Base-by-base conservation (phyloP, 2,113 vertebrate genomes). In the Passer domesticus region DNA sequence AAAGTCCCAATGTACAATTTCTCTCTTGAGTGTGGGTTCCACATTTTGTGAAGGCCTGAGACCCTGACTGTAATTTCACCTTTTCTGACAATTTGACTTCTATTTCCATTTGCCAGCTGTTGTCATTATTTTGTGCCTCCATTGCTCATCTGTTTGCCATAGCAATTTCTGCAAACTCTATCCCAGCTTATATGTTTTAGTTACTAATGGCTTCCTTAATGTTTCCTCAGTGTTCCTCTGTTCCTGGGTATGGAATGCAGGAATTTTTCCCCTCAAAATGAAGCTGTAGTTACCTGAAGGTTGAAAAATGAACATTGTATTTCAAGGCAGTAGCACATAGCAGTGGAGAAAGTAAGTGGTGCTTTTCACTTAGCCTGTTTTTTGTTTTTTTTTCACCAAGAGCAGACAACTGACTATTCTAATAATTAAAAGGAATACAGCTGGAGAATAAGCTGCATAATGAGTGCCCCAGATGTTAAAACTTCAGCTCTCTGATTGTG, bases 391-490 rank as follows among this genome's bases (percentile, higher is more conserved):
- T 41, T 86, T 67, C 27, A 92, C 49, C 37, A 69, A 73, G 6
- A 94, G n/a, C 88, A 82, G 73, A 90, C 37, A 82, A 94, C 79
- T 84, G n/a, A 89, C 88, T 82, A 64, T 86, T 90, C 76, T 69
- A 84, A 89, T 92, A 92, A 97, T 94, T 95, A 94, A 75, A 93
- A 93, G 73, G 62, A 93, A 93, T 69, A 96, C 35, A 94, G 60
- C 72, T 90, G 46, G 85, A 97, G 92, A 96, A 93, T 83, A 87
- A 89, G 31, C n/a, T 3, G 11, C 72, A 50, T 94, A 94, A 93
- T 89, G 73, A 92, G 87, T 87, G 86, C 37, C 79, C 69, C 88
- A 93, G 83, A 95, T 94, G 76, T 9, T 68, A 73, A 81, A 94
- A 83, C 37, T 95, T 95, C 83, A 89, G 56, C 52, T 68, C 69